These are phyloP conservation scores for Drosophila paulistorum DNA, from an alignment of 1,140 invertebrate genomes.

Conservation along the genomic window DNA sequence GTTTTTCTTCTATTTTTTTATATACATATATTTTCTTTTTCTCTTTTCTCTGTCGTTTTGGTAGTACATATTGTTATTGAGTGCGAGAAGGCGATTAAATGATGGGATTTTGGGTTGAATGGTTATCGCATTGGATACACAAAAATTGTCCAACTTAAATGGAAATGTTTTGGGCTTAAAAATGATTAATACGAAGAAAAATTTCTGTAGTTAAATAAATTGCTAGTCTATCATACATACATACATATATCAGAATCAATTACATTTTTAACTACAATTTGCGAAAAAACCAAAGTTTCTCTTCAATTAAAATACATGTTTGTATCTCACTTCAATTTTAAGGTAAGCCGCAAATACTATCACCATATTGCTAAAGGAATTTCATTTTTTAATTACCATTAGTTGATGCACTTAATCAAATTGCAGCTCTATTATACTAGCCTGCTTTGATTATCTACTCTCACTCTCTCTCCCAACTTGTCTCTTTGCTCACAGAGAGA, in stretches of 20 bases:
- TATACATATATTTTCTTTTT: conserved; percentile 31
- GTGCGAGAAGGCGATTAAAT: conserved; percentile 5
- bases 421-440: conserved; percentile 14
- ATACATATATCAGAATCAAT: no score
- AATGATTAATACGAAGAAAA: conserved; percentile 2
- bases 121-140: conserved; percentile 6
- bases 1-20: conserved; percentile 11
- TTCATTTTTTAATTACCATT: conserved; percentile 1
- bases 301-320: no score
- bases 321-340: not conserved
- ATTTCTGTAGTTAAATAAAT: not conserved
- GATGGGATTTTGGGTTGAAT: conserved; percentile 14
- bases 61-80: conserved; percentile 46
- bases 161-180: not conserved
- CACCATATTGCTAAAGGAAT: conserved; percentile 20
- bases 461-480: not conserved
- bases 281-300: no score
- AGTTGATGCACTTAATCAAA: conserved; percentile 33
- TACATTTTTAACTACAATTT: no score
- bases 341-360: conserved; percentile 5
- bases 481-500: not conserved
- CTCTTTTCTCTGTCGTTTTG: conserved; percentile 29
- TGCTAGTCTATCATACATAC: no score
- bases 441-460: not conserved
- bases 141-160: conserved; percentile 6